Evolutionary conservation across 2,797 vertebrate species (phyloP), one percentile per base, ranked within the genome.

Genomic region (Tympanoctomys barrerae): DNA sequence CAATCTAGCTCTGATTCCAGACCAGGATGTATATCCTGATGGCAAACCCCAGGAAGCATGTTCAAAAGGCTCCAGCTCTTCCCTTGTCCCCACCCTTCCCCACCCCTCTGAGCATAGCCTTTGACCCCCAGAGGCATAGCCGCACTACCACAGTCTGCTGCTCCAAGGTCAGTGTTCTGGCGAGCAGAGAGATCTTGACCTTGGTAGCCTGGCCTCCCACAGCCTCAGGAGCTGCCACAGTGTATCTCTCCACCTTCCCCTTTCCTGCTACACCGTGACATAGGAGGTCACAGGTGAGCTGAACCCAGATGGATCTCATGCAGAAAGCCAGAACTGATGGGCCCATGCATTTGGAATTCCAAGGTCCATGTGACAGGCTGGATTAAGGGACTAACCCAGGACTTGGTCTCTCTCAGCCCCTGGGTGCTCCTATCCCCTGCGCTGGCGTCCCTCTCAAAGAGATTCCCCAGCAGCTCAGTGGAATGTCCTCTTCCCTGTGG

Each of bases 1-100:
- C 98, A 98, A 98, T 97, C 97, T 93, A 26, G 97, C 95, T 94
- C 96, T 95, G 96, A 97, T 97, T 96, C 95, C 97, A 98, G 96
- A 97, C 97, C 97, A 97, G 94, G 86, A 96, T 97, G 96, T 97
- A 97, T 98, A 93, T 98, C 97, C 97, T 68, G 64, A 95, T 96
- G 77, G 92, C 70, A 94, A 87, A 57, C 49, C n/a, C 14, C 33
- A 94, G 36, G 92, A 85, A 92, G 62, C 26, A 96, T 79, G 94
- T 97, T 96, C 95, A 87, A 96, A 92, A 97, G 95, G 84, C 90
- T 96, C 54, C 73, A 96, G 97, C 33, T 46, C 57, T 95, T 96
- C 91, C 94, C 80, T 21, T 52, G 14, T 66, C 5, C 42, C 13
- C 12, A 49, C 49, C 9, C 68, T 52, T 12, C 12, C 75, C 31